A percentile compares a stretch with the other conserved stretches of the same genome.
phyloP scores from a whole-genome alignment of 2,113 vertebrate genomes.

The Mohoua ochrocephala region DNA sequence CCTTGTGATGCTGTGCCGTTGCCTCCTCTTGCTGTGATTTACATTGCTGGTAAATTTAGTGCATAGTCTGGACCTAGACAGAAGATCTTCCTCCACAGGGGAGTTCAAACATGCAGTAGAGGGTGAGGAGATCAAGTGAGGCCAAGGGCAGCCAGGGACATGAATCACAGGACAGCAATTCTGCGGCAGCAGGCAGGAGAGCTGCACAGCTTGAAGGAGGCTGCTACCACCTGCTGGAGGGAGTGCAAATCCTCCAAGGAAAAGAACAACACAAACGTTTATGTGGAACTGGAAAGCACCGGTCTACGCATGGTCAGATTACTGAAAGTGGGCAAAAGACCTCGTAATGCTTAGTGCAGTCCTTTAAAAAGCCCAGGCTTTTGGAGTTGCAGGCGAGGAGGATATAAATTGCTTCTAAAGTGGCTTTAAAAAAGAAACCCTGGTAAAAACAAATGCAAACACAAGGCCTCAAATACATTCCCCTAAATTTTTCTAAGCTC shows the following conservation, averaged over 20 bases:
- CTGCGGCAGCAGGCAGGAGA: not conserved
- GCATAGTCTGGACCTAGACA: not conserved
- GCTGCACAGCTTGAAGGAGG: not conserved
- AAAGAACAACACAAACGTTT: not conserved
- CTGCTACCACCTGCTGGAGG: slow-evolving; percentile 56
- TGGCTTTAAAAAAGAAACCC: not conserved
- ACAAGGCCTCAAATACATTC: not conserved
- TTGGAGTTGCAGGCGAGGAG: not conserved
- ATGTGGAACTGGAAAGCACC: not conserved
- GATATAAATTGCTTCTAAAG: not conserved
- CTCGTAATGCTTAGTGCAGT: not conserved
- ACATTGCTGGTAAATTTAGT: not conserved
- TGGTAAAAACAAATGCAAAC: not conserved
- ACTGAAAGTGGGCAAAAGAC: not conserved
- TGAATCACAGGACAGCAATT: not conserved
- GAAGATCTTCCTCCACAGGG: not conserved
- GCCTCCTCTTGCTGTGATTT: not conserved
- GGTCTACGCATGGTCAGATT: fast-evolving
- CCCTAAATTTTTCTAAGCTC: not conserved
- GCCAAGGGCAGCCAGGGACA: not conserved
- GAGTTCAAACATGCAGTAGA: not conserved
- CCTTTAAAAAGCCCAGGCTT: not conserved
- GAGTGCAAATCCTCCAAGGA: not conserved
- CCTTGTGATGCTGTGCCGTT: not conserved
- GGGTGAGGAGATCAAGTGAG: not conserved